These are phyloP conservation scores for Pseudococcus longispinus DNA, from an alignment of 2,888 invertebrate species.

Conservation along the genomic window DNA sequence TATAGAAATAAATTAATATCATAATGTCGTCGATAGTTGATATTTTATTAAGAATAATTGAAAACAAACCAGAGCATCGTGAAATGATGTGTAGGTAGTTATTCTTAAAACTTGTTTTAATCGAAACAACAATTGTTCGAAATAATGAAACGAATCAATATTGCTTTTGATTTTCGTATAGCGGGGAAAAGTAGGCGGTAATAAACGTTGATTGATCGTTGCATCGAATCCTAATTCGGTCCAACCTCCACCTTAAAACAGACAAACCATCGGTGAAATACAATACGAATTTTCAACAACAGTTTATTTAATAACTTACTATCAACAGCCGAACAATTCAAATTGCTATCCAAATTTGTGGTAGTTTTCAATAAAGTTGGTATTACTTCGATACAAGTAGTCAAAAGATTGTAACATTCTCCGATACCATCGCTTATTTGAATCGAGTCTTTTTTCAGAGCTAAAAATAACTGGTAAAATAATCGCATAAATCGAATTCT, in stretches of 20 bases:
- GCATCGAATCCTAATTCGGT: constrained; percentile 89
- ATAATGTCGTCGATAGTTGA: neutral
- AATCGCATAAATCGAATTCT: constrained; percentile 87
- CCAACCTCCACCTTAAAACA: constrained; percentile 29
- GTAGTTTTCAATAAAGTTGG: constrained; percentile 63
- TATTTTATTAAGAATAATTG: neutral
- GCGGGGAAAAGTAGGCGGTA: constrained; percentile 98
- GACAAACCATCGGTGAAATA: neutral
- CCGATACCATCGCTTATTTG: constrained; percentile 72
- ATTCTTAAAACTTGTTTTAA: constrained; percentile 83
- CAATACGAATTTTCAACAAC: neutral
- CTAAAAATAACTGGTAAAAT: constrained; percentile 74
- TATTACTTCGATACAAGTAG: constrained; percentile 82
- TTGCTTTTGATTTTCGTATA: constrained; percentile 87
- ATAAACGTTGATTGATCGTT: constrained; percentile 89
- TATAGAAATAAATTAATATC: constrained; percentile 8
- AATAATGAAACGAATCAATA: constrained; percentile 79
- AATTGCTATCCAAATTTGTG: neutral
- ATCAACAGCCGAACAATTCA: neutral
- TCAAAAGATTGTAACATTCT: constrained; percentile 77
- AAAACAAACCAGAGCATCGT: constrained; percentile 76
- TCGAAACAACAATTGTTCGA: constrained; percentile 82
- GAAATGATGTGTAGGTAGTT: constrained; percentile 78
- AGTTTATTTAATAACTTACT: neutral
- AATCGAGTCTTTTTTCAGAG: constrained; percentile 68